These are phyloP conservation scores for Drosophila kanapiae DNA, from an alignment of 1,140 invertebrate species.

Conservation along the genomic window DNA sequence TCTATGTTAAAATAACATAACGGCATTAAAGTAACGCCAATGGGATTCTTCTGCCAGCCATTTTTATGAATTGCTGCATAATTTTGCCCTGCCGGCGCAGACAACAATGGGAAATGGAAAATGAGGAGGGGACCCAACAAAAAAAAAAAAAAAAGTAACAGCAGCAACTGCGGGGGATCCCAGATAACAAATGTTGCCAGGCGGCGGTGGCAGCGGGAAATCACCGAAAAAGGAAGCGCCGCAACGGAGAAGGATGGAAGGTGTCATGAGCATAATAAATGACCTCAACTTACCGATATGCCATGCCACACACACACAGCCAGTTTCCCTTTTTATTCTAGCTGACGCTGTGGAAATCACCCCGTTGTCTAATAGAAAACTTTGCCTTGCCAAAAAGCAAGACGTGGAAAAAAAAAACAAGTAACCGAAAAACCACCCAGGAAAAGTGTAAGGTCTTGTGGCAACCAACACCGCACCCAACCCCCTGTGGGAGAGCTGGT, in stretches of 20 bases:
- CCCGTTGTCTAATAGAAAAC: conserved; percentile 78
- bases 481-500: conserved; percentile 33
- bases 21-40: conserved; percentile 49
- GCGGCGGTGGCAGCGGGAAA: conserved; percentile 3
- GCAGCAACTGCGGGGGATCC: conserved; percentile 13
- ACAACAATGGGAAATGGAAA: conserved; percentile 54
- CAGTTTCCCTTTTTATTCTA: conserved; percentile 47
- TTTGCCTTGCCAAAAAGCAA: conserved; percentile 38
- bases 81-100: conserved; percentile 46
- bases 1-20: conserved; percentile 64
- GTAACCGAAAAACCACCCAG: conserved; percentile 48
- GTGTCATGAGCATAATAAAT: conserved; percentile 80
- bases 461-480: conserved; percentile 31
- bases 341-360: conserved; percentile 69
- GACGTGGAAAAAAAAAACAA: conserved; percentile 31
- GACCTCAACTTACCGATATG: conserved; percentile 76
- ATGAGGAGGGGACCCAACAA: not conserved
- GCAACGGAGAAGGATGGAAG: conserved; percentile 48
- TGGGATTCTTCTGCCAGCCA: conserved; percentile 34
- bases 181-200: conserved; percentile 70
- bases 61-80: conserved; percentile 81
- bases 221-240: conserved; percentile 18
- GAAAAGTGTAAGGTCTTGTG: conserved; percentile 19
- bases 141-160: not conserved
- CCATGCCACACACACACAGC: conserved; percentile 9